phyloP scores from a whole-genome alignment of 2,797 vertebrate species.

The Spinibarbus caldwelli region DNA sequence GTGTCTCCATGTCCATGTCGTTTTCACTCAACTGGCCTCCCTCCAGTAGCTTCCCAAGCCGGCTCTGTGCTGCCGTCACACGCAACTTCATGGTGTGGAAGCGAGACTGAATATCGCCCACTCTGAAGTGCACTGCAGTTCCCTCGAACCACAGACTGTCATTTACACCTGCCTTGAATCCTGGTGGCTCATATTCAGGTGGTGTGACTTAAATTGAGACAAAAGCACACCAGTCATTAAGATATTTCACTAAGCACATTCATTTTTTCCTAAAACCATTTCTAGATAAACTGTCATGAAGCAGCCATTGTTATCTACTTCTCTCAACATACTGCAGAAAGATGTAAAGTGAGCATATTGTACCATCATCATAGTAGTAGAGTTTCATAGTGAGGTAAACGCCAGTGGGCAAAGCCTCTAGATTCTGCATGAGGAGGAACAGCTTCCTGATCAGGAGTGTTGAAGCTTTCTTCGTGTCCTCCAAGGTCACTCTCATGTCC shows the following conservation, averaged over 20 bases:
- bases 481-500: conserved; percentile 70
- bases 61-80: conserved; percentile 73
- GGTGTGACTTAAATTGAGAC: conserved; percentile 75
- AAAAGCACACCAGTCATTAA: not conserved
- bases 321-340: not conserved
- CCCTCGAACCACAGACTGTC: conserved; percentile 82
- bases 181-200: conserved; percentile 80
- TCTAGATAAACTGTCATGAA: not conserved
- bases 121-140: conserved; percentile 75
- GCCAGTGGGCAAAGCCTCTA: conserved; percentile 83
- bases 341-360: conserved; percentile 39
- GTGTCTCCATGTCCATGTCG: not conserved
- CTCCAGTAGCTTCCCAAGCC: conserved; percentile 71
- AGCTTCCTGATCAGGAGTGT: conserved; percentile 87
- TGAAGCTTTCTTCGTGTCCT: conserved; percentile 83
- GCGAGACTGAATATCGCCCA: conserved; percentile 78
- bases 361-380: conserved; percentile 92
- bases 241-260: not conserved
- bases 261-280: not conserved
- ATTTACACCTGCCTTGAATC: conserved; percentile 78
- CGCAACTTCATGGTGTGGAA: conserved; percentile 77
- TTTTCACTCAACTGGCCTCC: conserved; percentile 63
- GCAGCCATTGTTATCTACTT: not conserved
- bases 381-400: conserved; percentile 92
- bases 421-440: conserved; percentile 91